Evolutionary conservation across 1,140 invertebrate genomes (phyloP).

Genomic region (Penaeus japonicus): DNA sequence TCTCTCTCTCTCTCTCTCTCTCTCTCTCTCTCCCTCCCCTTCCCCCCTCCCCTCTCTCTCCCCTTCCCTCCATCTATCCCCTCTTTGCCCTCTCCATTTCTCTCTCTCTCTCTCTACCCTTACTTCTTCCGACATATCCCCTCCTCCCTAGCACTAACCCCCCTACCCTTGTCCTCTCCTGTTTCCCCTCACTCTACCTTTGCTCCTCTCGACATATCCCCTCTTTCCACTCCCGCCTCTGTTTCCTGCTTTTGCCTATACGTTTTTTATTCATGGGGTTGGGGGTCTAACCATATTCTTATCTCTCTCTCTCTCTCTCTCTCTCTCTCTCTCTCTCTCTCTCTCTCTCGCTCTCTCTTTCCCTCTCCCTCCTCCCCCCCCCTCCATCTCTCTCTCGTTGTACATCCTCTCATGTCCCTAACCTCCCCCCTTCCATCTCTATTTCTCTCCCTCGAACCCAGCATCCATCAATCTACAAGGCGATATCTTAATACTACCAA

Average conservation of each 20-base stretch:
- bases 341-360: background rate
- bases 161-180: background rate
- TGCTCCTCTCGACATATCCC: background rate
- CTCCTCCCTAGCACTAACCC: background rate
- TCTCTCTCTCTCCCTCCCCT: too few species aligned
- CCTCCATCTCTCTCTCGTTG: background rate
- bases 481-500: too few species aligned
- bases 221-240: background rate
- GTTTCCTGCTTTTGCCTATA: background rate
- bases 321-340: too few species aligned
- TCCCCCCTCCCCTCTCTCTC: too few species aligned
- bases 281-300: background rate
- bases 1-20: too few species aligned
- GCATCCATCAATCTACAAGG: background rate
- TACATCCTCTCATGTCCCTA: background rate
- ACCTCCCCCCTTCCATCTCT: background rate
- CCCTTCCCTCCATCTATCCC: too few species aligned
- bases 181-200: background rate
- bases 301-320: background rate
- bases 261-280: background rate
- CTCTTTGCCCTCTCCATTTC: too few species aligned
- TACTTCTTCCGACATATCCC: background rate
- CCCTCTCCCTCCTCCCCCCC: background rate
- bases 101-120: background rate
- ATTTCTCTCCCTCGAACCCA: constrained; percentile 6